These are phyloP conservation scores for Numenius arquata DNA, from an alignment of 2,113 vertebrate genomes.

Conservation along the genomic window DNA sequence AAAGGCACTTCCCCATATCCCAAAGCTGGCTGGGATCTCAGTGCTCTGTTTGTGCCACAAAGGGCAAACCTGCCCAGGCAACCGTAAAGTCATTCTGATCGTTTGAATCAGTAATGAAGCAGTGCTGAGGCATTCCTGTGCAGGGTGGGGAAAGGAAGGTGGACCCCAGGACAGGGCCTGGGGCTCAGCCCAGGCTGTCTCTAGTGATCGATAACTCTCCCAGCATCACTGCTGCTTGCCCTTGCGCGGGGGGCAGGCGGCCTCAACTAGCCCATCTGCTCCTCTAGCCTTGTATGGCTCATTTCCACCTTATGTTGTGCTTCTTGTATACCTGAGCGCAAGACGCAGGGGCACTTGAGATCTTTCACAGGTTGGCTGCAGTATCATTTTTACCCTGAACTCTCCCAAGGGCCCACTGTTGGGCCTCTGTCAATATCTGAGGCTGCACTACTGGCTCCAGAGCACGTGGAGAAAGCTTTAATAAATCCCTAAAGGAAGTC, in stretches of 20 bases:
- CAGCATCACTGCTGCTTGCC: not conserved
- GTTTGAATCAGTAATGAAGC: not conserved
- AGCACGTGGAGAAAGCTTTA: not conserved
- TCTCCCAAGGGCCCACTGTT: not conserved
- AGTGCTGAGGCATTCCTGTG: not conserved
- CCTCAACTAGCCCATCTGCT: not conserved
- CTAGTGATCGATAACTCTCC: not conserved
- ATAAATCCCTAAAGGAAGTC: not conserved
- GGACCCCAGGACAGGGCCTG: fast-evolving
- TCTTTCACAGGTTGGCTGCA: not conserved
- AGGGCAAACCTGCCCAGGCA: not conserved
- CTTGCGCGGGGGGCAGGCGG: fast-evolving
- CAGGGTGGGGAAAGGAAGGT: not conserved
- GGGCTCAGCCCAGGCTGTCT: not conserved
- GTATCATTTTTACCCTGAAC: not conserved
- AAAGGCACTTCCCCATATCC: not conserved
- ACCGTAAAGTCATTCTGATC: not conserved
- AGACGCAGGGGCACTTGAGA: not conserved
- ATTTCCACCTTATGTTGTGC: not conserved
- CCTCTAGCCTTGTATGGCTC: not conserved
- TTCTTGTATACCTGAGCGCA: not conserved
- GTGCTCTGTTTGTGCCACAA: not conserved
- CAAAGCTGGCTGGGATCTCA: not conserved
- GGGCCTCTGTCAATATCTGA: not conserved
- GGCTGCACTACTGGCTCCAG: not conserved